Evolutionary conservation across 2,113 vertebrate species (phyloP).

Genomic region (Lampris megalopsis): DNA sequence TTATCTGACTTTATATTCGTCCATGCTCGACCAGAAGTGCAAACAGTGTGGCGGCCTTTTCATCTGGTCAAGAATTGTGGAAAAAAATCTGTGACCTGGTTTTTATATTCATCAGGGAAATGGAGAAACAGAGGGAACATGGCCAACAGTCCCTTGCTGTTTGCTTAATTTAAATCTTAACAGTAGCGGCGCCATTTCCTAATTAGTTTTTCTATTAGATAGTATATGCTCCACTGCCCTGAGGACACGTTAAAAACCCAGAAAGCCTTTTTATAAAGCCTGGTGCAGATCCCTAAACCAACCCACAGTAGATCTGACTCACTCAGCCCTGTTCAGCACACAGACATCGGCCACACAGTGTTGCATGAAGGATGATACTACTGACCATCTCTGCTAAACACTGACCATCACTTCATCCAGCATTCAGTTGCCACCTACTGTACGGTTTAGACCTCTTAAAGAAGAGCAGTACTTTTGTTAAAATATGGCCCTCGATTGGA

Average conservation of each 20-base stretch:
- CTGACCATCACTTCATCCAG: slow-evolving; percentile 25
- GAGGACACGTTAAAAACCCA: slow-evolving; percentile 6
- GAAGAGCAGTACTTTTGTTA: not conserved
- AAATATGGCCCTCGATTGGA: not conserved
- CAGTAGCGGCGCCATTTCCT: slow-evolving; percentile 7
- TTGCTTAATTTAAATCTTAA: not conserved
- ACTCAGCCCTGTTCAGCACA: slow-evolving; percentile 19
- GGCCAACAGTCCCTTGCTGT: not conserved
- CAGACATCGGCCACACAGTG: slow-evolving; percentile 42
- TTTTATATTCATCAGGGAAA: not conserved
- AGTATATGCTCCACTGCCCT: not conserved
- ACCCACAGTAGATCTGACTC: slow-evolving; percentile 22
- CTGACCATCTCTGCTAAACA: slow-evolving; percentile 36
- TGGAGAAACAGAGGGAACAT: not conserved
- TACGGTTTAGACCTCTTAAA: not conserved
- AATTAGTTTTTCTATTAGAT: slow-evolving; percentile 33
- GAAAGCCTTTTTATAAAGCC: slow-evolving; percentile 30
- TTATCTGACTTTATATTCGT: no score
- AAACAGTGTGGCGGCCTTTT: slow-evolving; percentile 1
- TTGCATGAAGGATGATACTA: slow-evolving; percentile 30
- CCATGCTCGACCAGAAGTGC: not conserved
- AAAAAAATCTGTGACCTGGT: slow-evolving; percentile 13
- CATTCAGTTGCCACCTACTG: not conserved
- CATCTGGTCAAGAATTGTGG: slow-evolving; percentile 32
- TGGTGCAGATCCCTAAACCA: slow-evolving; percentile 26